phyloP scores from a whole-genome alignment of 2,113 vertebrate genomes.

The Procavia capensis region DNA sequence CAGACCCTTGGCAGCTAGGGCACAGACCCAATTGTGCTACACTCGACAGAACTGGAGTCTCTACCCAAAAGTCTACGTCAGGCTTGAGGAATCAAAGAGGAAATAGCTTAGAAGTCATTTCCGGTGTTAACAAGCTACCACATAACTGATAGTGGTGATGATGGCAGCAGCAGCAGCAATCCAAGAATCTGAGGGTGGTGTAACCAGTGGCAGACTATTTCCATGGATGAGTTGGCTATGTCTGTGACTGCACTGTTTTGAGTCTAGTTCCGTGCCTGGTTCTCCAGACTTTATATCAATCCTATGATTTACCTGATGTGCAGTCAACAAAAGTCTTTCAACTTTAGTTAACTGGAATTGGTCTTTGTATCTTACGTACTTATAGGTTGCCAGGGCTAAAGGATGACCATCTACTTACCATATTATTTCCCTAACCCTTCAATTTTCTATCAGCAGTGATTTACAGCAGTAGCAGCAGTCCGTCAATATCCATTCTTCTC shows the following conservation, averaged over 20 bases:
- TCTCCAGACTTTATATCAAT: background rate
- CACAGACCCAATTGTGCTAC: background rate
- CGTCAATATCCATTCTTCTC: background rate
- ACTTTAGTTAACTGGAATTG: background rate
- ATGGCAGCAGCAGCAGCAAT: background rate
- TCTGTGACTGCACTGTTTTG: background rate
- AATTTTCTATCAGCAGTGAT: background rate
- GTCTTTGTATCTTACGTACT: background rate
- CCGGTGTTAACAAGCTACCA: background rate
- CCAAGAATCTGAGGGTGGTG: background rate
- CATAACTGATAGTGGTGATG: background rate
- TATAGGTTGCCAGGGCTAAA: background rate
- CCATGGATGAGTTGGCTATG: background rate
- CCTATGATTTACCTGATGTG: background rate
- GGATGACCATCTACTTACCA: background rate
- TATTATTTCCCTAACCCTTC: background rate
- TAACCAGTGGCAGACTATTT: background rate
- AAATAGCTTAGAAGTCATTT: background rate
- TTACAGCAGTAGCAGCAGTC: background rate
- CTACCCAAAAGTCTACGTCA: background rate
- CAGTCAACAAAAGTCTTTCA: slow-evolving; percentile 1
- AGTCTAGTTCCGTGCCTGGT: background rate
- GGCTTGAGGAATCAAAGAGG: background rate
- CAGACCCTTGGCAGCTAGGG: background rate
- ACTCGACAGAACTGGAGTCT: background rate